phyloP scores from a whole-genome alignment of 2,113 vertebrate genomes.

The Taxidea taxus region DNA sequence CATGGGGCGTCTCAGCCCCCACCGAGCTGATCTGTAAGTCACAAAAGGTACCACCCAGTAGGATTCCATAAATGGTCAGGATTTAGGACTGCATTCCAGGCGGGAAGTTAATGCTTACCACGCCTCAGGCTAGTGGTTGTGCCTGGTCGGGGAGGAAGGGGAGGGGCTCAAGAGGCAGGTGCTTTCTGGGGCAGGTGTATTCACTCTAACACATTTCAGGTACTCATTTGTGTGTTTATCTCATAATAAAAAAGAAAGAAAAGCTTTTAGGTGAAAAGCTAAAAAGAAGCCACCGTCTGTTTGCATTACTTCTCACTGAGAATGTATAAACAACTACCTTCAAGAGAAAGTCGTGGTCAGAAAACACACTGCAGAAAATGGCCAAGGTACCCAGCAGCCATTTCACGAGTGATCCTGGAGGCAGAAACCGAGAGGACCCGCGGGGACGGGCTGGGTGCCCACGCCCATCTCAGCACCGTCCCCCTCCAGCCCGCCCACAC shows the following conservation, averaged over 20 bases:
- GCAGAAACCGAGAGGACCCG: neutral
- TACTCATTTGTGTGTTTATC: neutral
- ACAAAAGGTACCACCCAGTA: neutral
- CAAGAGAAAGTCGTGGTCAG: neutral
- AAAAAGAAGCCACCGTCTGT: neutral
- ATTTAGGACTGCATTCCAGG: neutral
- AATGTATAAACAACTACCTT: neutral
- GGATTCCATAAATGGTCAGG: neutral
- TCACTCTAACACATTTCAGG: neutral
- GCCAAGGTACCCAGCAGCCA: neutral
- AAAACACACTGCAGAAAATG: neutral
- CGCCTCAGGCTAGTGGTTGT: neutral
- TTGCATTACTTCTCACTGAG: neutral
- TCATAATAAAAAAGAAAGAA: neutral
- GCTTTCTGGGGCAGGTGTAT: neutral
- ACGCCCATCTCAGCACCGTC: accelerated
- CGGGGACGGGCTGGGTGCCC: accelerated
- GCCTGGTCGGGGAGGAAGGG: neutral
- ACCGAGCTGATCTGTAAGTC: no score
- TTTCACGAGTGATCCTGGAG: neutral
- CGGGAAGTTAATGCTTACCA: neutral
- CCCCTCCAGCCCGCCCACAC: neutral
- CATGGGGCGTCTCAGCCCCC: neutral
- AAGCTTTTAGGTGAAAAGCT: neutral
- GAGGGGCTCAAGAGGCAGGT: neutral